A percentile compares a stretch with the other conserved stretches of the same genome.
Conservation (phyloP, 2,113 vertebrate genomes). For the Hirundichthys speculiger region DNA sequence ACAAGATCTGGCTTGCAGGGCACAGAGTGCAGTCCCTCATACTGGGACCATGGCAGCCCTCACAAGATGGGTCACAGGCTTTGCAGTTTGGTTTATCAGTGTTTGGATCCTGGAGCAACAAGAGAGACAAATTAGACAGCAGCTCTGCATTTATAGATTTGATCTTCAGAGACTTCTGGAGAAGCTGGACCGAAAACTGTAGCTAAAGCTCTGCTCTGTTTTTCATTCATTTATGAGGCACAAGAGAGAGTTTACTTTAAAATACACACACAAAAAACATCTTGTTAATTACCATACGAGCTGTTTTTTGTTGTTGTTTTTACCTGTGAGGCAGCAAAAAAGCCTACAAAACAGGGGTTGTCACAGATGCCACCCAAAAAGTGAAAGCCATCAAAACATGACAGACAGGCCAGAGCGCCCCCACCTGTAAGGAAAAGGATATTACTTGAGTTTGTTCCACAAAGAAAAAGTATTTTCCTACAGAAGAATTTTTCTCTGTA, state of each 20-base stretch:
- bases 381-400: slow-evolving; percentile 85
- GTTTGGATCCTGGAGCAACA: slow-evolving; percentile 47
- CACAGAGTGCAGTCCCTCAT: slow-evolving; percentile 86
- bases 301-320: background rate
- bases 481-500: no score
- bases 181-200: background rate
- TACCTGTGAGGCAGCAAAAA: slow-evolving; percentile 81
- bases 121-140: background rate
- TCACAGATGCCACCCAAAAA: slow-evolving; percentile 79
- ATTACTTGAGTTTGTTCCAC: no score
- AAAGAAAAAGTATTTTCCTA: no score
- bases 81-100: slow-evolving; percentile 73
- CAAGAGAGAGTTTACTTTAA: background rate
- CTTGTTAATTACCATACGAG: no score
- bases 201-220: background rate
- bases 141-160: no score
- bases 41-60: slow-evolving; percentile 87
- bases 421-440: slow-evolving; percentile 65
- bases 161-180: no score
- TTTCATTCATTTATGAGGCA: background rate
- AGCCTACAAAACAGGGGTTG: slow-evolving; percentile 81
- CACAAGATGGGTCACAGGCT: slow-evolving; percentile 85
- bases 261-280: no score
- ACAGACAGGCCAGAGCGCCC: slow-evolving; percentile 77
- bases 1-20: slow-evolving; percentile 75